Percentiles rank a stretch among this genome's conserved stretches.
Evolutionary conservation across 1,140 invertebrate species (phyloP).

Genomic region (Diachasma alloeum): DNA sequence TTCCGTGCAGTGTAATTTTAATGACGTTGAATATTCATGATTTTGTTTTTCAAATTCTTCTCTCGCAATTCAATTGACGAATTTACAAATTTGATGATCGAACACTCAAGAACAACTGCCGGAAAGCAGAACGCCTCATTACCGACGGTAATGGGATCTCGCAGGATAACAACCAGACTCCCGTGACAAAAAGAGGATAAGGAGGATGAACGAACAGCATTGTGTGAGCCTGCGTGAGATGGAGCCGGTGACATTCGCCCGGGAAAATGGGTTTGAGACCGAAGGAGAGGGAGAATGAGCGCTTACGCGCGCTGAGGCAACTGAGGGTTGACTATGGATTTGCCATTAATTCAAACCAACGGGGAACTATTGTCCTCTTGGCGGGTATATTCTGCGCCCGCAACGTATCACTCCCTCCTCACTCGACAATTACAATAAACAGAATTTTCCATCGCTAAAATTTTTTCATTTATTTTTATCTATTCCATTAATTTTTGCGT

Average conservation of each 20-base stretch:
- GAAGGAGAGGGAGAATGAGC: slow-evolving; percentile 29
- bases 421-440: neutral
- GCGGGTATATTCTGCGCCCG: slow-evolving; percentile 35
- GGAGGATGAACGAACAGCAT: neutral
- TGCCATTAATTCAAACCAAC: slow-evolving; percentile 55
- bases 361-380: slow-evolving; percentile 49
- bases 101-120: too few relatives aligned
- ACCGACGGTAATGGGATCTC: slow-evolving; percentile 12
- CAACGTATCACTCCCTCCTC: slow-evolving; percentile 42
- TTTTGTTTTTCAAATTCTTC: too few relatives aligned
- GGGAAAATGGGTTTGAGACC: slow-evolving; percentile 4
- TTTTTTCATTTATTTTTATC: too few relatives aligned
- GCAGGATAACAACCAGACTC: neutral
- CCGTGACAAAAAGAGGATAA: neutral
- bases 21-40: too few relatives aligned
- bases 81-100: too few relatives aligned
- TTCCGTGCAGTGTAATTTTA: too few relatives aligned
- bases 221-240: slow-evolving; percentile 36
- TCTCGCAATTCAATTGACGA: too few relatives aligned
- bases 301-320: slow-evolving; percentile 32
- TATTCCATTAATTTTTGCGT: too few relatives aligned
- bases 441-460: too few relatives aligned
- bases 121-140: neutral
- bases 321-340: slow-evolving; percentile 53
- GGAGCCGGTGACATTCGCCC: slow-evolving; percentile 34